Conservation (phyloP, 2,797 vertebrate species). For the Hypotaenidia okinawae region DNA sequence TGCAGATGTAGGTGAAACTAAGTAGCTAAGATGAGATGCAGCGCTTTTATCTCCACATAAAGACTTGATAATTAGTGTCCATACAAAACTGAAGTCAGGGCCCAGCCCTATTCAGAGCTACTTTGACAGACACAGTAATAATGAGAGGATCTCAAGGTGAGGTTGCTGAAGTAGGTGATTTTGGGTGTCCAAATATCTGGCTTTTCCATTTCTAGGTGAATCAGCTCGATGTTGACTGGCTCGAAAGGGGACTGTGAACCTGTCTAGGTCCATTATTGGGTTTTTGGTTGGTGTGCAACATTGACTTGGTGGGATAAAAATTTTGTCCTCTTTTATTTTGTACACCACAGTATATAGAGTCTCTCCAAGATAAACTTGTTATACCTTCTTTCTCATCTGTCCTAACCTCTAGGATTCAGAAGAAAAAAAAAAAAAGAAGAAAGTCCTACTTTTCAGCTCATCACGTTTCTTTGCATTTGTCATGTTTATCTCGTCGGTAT, state of each 20-base stretch:
- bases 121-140: not conserved
- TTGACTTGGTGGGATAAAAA: not conserved
- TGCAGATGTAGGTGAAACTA: not conserved
- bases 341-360: not conserved
- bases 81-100: not conserved
- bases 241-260: not conserved
- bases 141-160: not conserved
- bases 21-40: not conserved
- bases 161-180: not conserved
- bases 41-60: not conserved
- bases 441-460: not conserved
- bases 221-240: not conserved
- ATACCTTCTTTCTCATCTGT: not conserved
- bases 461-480: not conserved
- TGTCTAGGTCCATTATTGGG: not conserved
- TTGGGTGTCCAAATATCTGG: not conserved
- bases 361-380: not conserved
- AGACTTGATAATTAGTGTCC: not conserved
- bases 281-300: not conserved
- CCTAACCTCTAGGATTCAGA: not conserved
- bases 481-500: not conserved
- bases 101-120: not conserved
- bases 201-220: not conserved
- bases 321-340: not conserved
- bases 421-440: not conserved